phyloP scores from a whole-genome alignment of 2,888 invertebrate species.

The Heliconius cydno region DNA sequence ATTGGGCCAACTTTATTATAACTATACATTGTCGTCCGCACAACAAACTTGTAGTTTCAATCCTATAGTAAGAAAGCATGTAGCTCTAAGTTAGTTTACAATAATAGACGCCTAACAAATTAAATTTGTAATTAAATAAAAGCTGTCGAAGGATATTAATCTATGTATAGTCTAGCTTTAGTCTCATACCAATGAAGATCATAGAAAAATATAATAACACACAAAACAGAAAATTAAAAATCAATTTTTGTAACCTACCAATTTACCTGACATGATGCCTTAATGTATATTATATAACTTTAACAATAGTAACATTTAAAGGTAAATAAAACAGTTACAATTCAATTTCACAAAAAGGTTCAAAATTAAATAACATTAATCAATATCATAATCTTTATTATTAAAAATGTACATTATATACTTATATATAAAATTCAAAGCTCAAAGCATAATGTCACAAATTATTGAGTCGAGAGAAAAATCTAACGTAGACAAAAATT shows the following conservation, averaged over 20 bases:
- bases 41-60: background rate
- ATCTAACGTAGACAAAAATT: background rate
- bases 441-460: background rate
- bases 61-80: background rate
- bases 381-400: constrained; percentile 12
- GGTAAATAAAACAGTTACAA: background rate
- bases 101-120: background rate
- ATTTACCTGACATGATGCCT: too few relatives aligned
- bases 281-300: too few relatives aligned
- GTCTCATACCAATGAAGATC: too few relatives aligned
- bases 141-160: too few relatives aligned
- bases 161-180: too few relatives aligned
- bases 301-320: background rate
- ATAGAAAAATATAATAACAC: too few relatives aligned
- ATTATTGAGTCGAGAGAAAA: constrained; percentile 4
- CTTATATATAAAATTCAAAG: background rate
- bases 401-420: constrained; percentile 3
- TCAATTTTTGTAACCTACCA: too few relatives aligned
- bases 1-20: too few relatives aligned
- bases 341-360: background rate
- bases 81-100: background rate
- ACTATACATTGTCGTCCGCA: too few relatives aligned
- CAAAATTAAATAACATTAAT: background rate
- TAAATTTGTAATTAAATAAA: background rate
- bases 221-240: too few relatives aligned